phyloP scores from a whole-genome alignment of 2,113 vertebrate genomes.

The Chamaea fasciata region DNA sequence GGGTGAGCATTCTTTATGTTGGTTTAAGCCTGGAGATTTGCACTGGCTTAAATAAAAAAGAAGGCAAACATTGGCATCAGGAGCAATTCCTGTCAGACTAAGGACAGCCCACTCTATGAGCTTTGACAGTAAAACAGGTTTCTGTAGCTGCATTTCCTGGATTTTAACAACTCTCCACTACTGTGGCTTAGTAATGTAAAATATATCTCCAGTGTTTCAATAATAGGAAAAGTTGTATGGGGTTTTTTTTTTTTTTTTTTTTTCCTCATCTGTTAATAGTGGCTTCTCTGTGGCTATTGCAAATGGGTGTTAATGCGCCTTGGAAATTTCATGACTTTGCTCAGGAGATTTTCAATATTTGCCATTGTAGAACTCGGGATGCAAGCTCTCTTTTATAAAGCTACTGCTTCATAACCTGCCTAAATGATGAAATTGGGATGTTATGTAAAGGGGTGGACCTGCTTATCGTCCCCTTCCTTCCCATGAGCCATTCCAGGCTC shows the following conservation, averaged over 20 bases:
- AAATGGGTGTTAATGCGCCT: not conserved
- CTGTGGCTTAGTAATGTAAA: not conserved
- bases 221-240: not conserved
- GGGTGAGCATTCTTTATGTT: not conserved
- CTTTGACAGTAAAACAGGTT: not conserved
- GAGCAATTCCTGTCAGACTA: not conserved
- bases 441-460: not conserved
- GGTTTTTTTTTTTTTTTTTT: not conserved
- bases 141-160: not conserved
- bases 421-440: not conserved
- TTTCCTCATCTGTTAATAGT: not conserved
- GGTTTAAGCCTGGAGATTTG: not conserved
- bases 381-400: not conserved
- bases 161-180: not conserved
- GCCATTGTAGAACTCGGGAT: fast-evolving
- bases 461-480: not conserved
- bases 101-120: not conserved
- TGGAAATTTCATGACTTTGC: not conserved
- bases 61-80: not conserved
- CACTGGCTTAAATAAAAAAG: not conserved
- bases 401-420: not conserved
- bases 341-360: not conserved
- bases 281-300: not conserved
- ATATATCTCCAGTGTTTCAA: not conserved
- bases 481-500: not conserved